These are phyloP conservation scores for pig (Sus scrofa) DNA, from an alignment of 2,113 vertebrate species.

Conservation along the genomic window T2T-Sscrofa CM000819.6:46950001-46950500, in stretches of 20 bases:
- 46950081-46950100: neutral
- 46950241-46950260: neutral
- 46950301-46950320: neutral
- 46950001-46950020: neutral
- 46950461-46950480: constrained; percentile 79
- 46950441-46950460: constrained; percentile 83
- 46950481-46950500: constrained; percentile 82
- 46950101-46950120: neutral
- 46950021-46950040: neutral
- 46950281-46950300: neutral
- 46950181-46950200: neutral
- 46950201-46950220: neutral
- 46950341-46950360: neutral
- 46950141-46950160: neutral
- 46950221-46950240: neutral
- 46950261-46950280: neutral
- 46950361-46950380: neutral
- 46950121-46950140: neutral
- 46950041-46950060: neutral
- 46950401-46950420: constrained; percentile 61
- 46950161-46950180: neutral
- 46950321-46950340: neutral
- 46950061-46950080: neutral
- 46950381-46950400: neutral
- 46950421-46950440: constrained; percentile 74